phyloP scores from a whole-genome alignment of 1,140 invertebrate genomes.

The Drepana arcuata region DNA sequence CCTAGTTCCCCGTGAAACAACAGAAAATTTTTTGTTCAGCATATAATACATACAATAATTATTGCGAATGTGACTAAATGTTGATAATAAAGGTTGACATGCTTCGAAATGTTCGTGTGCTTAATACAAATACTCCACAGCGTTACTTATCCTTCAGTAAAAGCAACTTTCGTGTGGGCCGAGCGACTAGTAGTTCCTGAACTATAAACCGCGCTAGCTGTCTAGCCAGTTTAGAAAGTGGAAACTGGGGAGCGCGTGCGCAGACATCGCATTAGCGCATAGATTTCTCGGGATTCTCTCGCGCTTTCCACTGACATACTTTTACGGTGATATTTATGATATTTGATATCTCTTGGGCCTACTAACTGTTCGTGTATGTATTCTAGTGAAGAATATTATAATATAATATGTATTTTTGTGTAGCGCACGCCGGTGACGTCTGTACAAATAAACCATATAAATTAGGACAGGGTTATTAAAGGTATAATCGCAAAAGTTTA shows the following conservation, averaged over 20 bases:
- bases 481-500: slow-evolving; percentile 56
- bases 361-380: too few species aligned
- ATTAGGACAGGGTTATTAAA: slow-evolving; percentile 38
- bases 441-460: too few species aligned
- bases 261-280: slow-evolving; percentile 35
- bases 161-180: slow-evolving; percentile 31
- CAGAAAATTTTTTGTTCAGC: neutral
- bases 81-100: too few species aligned
- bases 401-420: slow-evolving; percentile 1
- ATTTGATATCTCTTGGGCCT: too few species aligned
- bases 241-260: slow-evolving; percentile 40
- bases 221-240: slow-evolving; percentile 63
- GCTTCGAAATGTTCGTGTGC: too few species aligned
- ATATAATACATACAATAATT: slow-evolving; percentile 1
- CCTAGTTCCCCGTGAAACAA: slow-evolving; percentile 4
- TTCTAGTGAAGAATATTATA: too few species aligned
- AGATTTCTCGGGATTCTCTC: slow-evolving; percentile 66
- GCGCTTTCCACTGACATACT: slow-evolving; percentile 66
- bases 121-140: too few species aligned
- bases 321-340: slow-evolving; percentile 21
- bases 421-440: too few species aligned
- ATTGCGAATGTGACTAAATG: neutral
- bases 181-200: slow-evolving; percentile 43
- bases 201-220: slow-evolving; percentile 43
- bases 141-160: too few species aligned